phyloP scores from a whole-genome alignment of 1,140 invertebrate species.

The Drosophila kohkoa region DNA sequence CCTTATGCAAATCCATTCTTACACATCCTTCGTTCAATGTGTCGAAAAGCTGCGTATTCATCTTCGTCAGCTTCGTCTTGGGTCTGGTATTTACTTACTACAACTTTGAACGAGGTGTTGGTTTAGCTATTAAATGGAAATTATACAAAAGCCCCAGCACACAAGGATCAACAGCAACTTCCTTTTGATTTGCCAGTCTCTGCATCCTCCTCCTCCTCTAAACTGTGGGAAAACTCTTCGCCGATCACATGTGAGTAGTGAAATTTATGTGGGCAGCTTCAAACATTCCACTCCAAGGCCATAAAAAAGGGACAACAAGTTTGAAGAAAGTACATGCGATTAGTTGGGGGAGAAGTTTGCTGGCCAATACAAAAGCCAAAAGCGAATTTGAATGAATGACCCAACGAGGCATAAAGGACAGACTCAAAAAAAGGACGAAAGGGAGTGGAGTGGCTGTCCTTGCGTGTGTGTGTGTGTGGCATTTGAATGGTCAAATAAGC shows the following conservation, averaged over 20 bases:
- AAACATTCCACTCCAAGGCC: conserved; percentile 22
- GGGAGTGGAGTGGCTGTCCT: too few species aligned
- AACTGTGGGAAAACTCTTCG: conserved; percentile 59
- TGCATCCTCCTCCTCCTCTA: conserved; percentile 21
- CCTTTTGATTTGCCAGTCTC: conserved; percentile 46
- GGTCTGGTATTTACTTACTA: conserved; percentile 46
- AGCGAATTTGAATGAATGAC: conserved; percentile 58
- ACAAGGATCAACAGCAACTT: conserved; percentile 60
- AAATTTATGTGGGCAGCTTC: conserved; percentile 52
- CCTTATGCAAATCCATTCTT: conserved; percentile 69
- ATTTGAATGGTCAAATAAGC: conserved; percentile 68
- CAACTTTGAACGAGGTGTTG: conserved; percentile 62
- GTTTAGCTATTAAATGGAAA: conserved; percentile 68
- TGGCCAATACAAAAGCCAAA: conserved; percentile 59
- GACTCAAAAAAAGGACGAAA: background rate
- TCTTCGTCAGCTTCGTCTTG: conserved; percentile 67
- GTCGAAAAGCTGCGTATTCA: conserved; percentile 71
- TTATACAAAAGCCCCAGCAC: conserved; percentile 56
- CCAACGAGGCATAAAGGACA: conserved; percentile 20
- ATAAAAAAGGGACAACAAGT: conserved; percentile 42
- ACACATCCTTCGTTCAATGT: conserved; percentile 8
- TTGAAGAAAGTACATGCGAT: conserved; percentile 43
- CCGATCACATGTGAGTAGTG: conserved; percentile 59
- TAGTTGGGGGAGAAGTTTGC: conserved; percentile 18
- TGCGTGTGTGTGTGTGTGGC: conserved; percentile 38